A percentile compares a stretch with the other conserved stretches of the same genome.
These are phyloP conservation scores for Synergus gifuensis DNA, from an alignment of 2,888 invertebrate species.

Conservation along the genomic window DNA sequence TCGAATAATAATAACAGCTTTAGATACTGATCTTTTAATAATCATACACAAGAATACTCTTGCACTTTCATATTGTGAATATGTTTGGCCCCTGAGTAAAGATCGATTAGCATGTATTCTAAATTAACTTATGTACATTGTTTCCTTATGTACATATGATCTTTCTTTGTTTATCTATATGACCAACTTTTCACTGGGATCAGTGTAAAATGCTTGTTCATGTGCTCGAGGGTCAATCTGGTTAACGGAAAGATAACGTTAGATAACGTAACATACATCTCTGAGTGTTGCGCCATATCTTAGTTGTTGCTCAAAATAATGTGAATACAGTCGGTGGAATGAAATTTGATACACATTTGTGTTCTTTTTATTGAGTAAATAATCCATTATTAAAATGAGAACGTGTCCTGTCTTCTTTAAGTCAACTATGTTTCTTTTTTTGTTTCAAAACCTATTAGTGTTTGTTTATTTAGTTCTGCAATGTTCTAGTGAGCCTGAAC, in stretches of 20 bases:
- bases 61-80: too few relatives aligned
- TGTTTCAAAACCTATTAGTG: constrained; percentile 7
- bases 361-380: background rate
- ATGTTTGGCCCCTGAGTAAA: too few relatives aligned
- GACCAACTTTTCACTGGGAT: too few relatives aligned
- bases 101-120: too few relatives aligned
- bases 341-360: background rate
- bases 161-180: too few relatives aligned
- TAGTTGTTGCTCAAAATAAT: background rate
- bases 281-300: background rate
- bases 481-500: constrained; percentile 22
- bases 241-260: background rate
- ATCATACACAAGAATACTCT: too few relatives aligned
- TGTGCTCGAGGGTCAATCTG: background rate
- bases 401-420: background rate
- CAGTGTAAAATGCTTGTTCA: too few relatives aligned
- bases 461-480: background rate
- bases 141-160: too few relatives aligned
- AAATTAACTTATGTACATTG: too few relatives aligned
- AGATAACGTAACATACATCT: background rate
- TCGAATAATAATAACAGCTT: too few relatives aligned
- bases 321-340: background rate
- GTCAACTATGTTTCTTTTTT: background rate
- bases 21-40: too few relatives aligned
- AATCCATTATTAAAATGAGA: background rate